phyloP scores from a whole-genome alignment of 2,113 vertebrate genomes.

The Tachycineta bicolor region DNA sequence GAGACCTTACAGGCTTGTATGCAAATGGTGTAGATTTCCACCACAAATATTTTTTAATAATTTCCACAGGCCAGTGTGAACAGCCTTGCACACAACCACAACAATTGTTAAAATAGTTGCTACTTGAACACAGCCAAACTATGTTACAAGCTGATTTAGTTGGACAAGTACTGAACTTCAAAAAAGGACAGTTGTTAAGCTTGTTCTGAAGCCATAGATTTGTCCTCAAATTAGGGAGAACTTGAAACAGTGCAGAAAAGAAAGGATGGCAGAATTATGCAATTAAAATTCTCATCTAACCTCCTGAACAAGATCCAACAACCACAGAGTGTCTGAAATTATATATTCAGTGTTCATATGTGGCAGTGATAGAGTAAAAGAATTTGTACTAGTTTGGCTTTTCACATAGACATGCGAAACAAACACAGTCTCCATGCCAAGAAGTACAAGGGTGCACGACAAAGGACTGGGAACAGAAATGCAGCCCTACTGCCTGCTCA shows the following conservation, averaged over 20 bases:
- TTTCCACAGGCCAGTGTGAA: neutral
- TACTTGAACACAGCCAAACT: neutral
- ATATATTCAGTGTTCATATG: slow-evolving; percentile 41
- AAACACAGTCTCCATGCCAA: slow-evolving; percentile 45
- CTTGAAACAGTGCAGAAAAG: slow-evolving; percentile 32
- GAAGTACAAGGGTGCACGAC: neutral
- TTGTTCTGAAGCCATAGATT: neutral
- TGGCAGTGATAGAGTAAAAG: slow-evolving; percentile 49
- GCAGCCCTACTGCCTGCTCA: neutral
- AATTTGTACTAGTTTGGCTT: slow-evolving; percentile 59
- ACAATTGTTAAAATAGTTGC: neutral
- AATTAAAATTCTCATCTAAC: slow-evolving; percentile 58
- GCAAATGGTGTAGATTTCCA: neutral
- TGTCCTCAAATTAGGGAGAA: slow-evolving; percentile 33
- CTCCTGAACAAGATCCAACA: slow-evolving; percentile 56
- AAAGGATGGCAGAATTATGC: slow-evolving; percentile 34
- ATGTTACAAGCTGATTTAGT: neutral
- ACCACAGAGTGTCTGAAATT: slow-evolving; percentile 50
- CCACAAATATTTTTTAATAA: neutral
- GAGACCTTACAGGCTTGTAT: neutral
- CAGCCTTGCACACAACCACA: neutral
- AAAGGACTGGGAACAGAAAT: neutral
- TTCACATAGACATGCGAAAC: slow-evolving; percentile 46
- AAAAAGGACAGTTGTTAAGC: neutral
- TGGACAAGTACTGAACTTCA: neutral